Conservation (phyloP, 2,113 vertebrate species). For the Prunella himalayana region DNA sequence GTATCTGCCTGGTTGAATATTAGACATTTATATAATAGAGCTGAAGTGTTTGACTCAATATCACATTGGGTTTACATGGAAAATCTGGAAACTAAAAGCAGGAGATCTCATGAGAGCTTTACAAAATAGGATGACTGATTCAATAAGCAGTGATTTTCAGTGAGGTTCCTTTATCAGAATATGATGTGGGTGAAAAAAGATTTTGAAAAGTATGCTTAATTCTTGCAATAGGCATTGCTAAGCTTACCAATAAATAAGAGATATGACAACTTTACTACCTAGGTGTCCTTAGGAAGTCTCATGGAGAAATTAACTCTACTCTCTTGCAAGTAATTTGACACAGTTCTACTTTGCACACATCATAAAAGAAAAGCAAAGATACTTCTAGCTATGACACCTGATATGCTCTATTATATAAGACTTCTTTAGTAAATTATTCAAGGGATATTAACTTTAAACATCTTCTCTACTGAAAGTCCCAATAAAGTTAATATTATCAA, state of each 20-base stretch:
- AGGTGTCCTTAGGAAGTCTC: neutral
- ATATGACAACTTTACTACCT: neutral
- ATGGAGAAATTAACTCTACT: neutral
- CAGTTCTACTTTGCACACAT: constrained; percentile 11
- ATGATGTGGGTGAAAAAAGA: neutral
- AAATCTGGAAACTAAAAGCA: neutral
- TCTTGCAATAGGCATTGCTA: neutral
- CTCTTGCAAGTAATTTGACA: constrained; percentile 13
- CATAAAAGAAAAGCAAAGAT: constrained; percentile 33
- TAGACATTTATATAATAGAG: neutral
- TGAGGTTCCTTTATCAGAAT: neutral
- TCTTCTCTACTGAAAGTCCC: neutral
- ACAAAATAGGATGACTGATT: neutral
- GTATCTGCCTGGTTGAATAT: neutral
- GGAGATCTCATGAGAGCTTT: neutral
- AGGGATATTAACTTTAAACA: constrained; percentile 42
- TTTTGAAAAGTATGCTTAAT: neutral
- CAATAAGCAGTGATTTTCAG: neutral
- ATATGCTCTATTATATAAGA: neutral
- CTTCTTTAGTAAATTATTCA: constrained; percentile 41
- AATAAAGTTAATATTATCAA: constrained; percentile 34
- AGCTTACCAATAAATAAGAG: neutral
- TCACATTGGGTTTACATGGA: neutral
- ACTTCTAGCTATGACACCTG: neutral
- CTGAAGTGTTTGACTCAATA: neutral